Base-by-base conservation (phyloP, 2,113 vertebrate species). In the Microcebus ravelobensis region DNA sequence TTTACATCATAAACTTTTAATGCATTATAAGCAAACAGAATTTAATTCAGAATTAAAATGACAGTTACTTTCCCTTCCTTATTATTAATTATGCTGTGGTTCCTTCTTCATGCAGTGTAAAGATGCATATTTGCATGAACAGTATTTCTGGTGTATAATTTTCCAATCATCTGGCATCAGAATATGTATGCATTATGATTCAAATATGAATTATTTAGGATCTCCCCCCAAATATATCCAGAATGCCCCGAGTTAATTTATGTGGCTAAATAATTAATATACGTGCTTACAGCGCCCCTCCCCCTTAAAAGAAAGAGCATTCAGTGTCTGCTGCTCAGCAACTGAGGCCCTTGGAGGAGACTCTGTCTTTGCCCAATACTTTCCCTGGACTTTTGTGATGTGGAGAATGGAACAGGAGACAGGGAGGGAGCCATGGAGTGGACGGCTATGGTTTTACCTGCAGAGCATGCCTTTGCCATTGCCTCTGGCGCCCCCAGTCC, bases 171-270 rank as follows among this genome's bases (percentile, higher is more conserved):
- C n/a, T 71, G 80, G 42, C 31, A 63, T 70, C 68, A 93, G 76
- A 63, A 70, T 90, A 91, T n/a, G 20, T 52, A 79, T 42, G 55
- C 27, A 79, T 65, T 91, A 71, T 36, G 17, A 83, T 18, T 97
- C 77, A 84, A 57, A 31, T 63, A 90, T 65, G 91, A 93, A 91
- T 93, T 93, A 79, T 88, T 95, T 81, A 91, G 36, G 81, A 27
- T 67, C 31, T 50, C 2, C n/a, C n/a, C 70, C 84, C 34, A 82
- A 71, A 27, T 83, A 79, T 50, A 87, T 55, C 77, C 12, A 21
- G 52, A 91, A 34, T 71, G 11, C 29, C 27, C 31, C 34, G 48
- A 59, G 70, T 71, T 42, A 71, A 80, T n/a, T 76, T 67, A n/a
- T 1, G 15, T 71, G 70, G 70, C 59, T 95, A 65, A 85, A 81